These are phyloP conservation scores for Kradibia gibbosae DNA, from an alignment of 1,140 invertebrate species.

Conservation along the genomic window DNA sequence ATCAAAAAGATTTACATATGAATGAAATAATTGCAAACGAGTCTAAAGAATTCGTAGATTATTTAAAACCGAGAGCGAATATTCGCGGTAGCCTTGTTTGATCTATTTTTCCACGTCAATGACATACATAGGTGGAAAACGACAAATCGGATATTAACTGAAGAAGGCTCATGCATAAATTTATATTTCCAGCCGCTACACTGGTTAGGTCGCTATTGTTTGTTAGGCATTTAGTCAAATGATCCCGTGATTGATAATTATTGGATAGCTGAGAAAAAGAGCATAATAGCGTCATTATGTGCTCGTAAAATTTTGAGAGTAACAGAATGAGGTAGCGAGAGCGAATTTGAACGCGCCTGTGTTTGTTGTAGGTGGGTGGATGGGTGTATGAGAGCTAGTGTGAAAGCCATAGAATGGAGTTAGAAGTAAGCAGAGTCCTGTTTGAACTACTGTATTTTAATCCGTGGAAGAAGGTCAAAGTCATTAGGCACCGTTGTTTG, in stretches of 20 bases:
- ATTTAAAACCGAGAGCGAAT: too few relatives aligned
- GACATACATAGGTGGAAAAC: too few relatives aligned
- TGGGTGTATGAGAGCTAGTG: not conserved
- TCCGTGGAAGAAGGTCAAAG: conserved; percentile 7
- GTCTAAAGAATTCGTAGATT: too few relatives aligned
- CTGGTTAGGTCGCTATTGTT: not conserved
- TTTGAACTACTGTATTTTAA: not conserved
- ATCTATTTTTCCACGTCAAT: too few relatives aligned
- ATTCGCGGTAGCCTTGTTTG: too few relatives aligned
- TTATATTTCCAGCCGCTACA: not conserved
- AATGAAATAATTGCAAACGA: too few relatives aligned
- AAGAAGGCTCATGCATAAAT: not conserved
- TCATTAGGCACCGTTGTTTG: not conserved
- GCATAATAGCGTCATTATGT: conserved; percentile 39
- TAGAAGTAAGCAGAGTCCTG: not conserved
- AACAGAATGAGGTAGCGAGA: too few relatives aligned
- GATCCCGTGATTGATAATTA: conserved; percentile 41
- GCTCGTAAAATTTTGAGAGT: conserved; percentile 35
- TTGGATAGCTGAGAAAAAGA: conserved; percentile 38
- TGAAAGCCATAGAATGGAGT: not conserved
- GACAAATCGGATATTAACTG: conserved; percentile 10
- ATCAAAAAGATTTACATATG: too few relatives aligned
- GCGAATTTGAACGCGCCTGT: too few relatives aligned
- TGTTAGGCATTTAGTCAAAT: too few relatives aligned
- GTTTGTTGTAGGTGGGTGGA: not conserved